Evolutionary conservation across 2,888 invertebrate genomes (phyloP), one percentile per base, ranked within the genome.

Genomic region (Drosophila aldrichi): DNA sequence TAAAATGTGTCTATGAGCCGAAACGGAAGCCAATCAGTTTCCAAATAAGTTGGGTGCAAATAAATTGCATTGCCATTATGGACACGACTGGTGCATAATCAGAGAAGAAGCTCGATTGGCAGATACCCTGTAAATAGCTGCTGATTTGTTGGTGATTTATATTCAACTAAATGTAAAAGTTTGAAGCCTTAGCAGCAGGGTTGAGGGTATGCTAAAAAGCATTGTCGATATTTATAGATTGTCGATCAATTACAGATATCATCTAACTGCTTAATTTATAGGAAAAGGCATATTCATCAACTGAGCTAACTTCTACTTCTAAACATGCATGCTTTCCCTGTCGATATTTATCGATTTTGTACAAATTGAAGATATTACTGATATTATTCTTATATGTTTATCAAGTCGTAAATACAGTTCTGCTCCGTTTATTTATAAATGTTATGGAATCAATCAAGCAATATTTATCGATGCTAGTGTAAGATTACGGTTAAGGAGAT

Each of bases 21-120:
- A 74, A 59, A 65, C 78, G 78, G 65, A 74, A 74, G 77, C 79
- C 79, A 77, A 77, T 79, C 77, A 74, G 79, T n/a, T 66, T 38
- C 70, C 69, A 74, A 77, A 79, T 79, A 86, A 89, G 87, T 88
- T 88, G 76, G 77, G 58, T 78, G 77, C 84, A 83, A 86, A 88
- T 88, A 86, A 88, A 87, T 86, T 81, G 76, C 74, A 74, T 51
- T 66, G 57, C 60, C 81, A 85, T 80, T 77, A 74, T 77, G 75
- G 63, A 60, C 75, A 72, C 55, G 62, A 51, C 66, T 54, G 25
- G 32, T 43, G n/a, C n/a, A n/a, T 12, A 20, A 62, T 2, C 38
- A 7, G 29, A n/a, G 7, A 10, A 36, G n/a, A 40, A 38, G 7
- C 1, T 3, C n/a, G 9, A 46, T 25, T 0, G 0, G 0, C 5